Conservation (phyloP, 2,113 vertebrate genomes). For the Vulpes lagopus region DNA sequence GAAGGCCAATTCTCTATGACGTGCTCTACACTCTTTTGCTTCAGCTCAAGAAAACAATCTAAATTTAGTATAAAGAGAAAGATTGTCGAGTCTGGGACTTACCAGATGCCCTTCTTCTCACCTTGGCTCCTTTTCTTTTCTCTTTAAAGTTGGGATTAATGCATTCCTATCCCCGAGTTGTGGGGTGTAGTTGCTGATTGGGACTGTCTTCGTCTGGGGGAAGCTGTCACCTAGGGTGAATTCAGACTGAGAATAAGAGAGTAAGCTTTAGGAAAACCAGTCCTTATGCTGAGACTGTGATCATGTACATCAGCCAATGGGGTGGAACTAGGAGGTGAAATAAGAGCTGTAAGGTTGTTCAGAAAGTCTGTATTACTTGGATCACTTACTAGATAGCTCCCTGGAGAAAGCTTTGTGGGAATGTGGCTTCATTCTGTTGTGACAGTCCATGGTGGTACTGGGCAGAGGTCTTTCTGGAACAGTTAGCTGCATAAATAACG, state of each 20-base stretch:
- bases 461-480: neutral
- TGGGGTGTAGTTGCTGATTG: neutral
- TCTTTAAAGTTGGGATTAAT: neutral
- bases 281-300: neutral
- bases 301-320: neutral
- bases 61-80: conserved; percentile 67
- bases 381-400: neutral
- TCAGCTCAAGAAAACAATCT: conserved; percentile 22
- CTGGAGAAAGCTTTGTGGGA: conserved; percentile 13
- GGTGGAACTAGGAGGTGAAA: neutral
- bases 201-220: neutral
- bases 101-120: neutral
- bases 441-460: neutral
- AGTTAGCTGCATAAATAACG: neutral
- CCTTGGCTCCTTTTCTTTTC: neutral
- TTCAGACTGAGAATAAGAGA: neutral
- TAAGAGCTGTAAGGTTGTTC: neutral
- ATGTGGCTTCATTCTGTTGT: neutral
- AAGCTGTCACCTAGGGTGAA: neutral
- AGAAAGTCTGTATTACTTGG: neutral
- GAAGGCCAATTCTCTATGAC: neutral
- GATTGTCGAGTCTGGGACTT: neutral
- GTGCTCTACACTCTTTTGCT: neutral
- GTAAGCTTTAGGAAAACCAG: conserved; percentile 32
- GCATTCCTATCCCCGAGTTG: neutral